A percentile compares a stretch with the other conserved stretches of the same genome.
phyloP scores from a whole-genome alignment of 2,113 vertebrate species.

The Micronisus gabar region DNA sequence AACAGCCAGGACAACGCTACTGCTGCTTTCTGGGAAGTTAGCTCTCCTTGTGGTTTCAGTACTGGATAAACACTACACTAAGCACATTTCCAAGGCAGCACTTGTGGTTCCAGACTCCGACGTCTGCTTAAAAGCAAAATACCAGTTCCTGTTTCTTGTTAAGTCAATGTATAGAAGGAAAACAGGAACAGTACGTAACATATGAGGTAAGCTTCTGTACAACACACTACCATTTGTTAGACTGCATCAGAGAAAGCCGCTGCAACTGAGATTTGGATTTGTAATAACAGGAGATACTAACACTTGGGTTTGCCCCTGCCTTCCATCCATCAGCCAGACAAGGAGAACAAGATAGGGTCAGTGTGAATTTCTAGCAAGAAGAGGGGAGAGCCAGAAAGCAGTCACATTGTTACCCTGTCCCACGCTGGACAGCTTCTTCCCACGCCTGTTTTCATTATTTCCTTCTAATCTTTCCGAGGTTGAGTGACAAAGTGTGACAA shows the following conservation, averaged over 20 bases:
- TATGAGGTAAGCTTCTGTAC: not conserved
- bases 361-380: not conserved
- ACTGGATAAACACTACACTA: not conserved
- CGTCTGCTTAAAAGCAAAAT: not conserved
- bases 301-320: not conserved
- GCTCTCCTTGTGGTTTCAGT: not conserved
- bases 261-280: not conserved
- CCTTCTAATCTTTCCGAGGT: not conserved
- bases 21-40: not conserved
- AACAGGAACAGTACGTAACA: not conserved
- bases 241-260: not conserved
- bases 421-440: not conserved
- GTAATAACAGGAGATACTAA: not conserved
- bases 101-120: not conserved
- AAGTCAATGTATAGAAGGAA: not conserved
- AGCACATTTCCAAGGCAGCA: not conserved
- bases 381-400: not conserved
- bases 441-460: not conserved
- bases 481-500: not conserved
- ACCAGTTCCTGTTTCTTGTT: not conserved
- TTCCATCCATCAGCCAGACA: not conserved
- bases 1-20: not conserved
- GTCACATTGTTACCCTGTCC: not conserved
- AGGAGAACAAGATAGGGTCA: not conserved
- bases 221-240: not conserved